A percentile compares a stretch with the other conserved stretches of the same genome.
These are phyloP conservation scores for Papilio gigon DNA, from an alignment of 2,888 invertebrate genomes.

Conservation along the genomic window DNA sequence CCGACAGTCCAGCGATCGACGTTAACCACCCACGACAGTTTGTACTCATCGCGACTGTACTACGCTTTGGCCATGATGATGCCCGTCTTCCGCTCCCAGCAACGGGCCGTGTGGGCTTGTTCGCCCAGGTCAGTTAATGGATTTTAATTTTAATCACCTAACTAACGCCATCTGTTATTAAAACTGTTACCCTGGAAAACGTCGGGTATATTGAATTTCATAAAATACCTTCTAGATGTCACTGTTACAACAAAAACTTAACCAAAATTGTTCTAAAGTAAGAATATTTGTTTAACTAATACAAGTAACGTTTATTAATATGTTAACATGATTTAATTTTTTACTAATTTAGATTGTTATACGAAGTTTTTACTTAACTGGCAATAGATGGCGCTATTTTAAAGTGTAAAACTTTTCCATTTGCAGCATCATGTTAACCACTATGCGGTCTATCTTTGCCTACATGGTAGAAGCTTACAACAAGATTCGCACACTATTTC, in stretches of 20 bases:
- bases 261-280: not conserved
- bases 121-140: conserved; percentile 58
- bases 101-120: conserved; percentile 55
- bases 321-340: no score
- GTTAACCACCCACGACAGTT: conserved; percentile 45
- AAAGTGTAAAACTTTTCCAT: not conserved
- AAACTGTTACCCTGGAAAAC: not conserved
- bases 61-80: conserved; percentile 62
- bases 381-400: conserved; percentile 44
- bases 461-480: conserved; percentile 50
- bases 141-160: not conserved
- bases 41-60: conserved; percentile 51
- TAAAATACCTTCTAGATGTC: not conserved
- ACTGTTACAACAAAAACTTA: not conserved
- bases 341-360: no score
- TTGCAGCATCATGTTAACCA: conserved; percentile 11
- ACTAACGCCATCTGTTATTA: not conserved
- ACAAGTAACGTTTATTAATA: no score
- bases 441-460: conserved; percentile 22
- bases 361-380: not conserved
- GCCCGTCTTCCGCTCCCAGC: conserved; percentile 57
- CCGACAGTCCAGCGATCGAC: conserved; percentile 52
- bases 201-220: not conserved
- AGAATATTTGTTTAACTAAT: no score
- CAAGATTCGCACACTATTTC: conserved; percentile 49